Percentiles rank a stretch among this genome's conserved stretches.
These are phyloP conservation scores for Belonocnema kinseyi DNA, from an alignment of 1,140 invertebrate species.

Conservation along the genomic window DNA sequence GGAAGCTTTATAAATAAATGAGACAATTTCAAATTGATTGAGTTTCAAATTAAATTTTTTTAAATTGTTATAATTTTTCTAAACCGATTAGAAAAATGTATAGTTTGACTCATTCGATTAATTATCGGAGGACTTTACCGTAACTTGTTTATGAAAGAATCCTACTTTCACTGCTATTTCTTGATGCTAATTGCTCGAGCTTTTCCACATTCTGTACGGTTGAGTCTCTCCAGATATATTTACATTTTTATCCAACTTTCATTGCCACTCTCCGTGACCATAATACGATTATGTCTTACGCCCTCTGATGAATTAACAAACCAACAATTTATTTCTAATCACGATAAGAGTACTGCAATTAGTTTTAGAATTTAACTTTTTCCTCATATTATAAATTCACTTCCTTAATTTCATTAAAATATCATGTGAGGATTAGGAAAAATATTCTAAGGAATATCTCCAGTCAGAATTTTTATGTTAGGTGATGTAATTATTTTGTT, in stretches of 20 bases:
- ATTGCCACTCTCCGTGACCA: conserved; percentile 53
- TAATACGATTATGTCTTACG: conserved; percentile 36
- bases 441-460: too few species aligned
- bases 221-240: conserved; percentile 51
- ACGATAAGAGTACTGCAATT: not conserved
- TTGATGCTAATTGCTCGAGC: conserved; percentile 58
- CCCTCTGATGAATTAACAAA: not conserved
- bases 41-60: too few species aligned
- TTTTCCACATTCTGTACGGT: conserved; percentile 44
- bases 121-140: conserved; percentile 20
- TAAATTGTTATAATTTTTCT: not conserved
- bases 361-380: conserved; percentile 6
- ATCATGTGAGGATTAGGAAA: too few species aligned
- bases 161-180: conserved; percentile 65
- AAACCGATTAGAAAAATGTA: not conserved
- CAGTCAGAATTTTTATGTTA: too few species aligned
- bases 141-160: conserved; percentile 28
- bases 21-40: too few species aligned
- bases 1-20: too few species aligned
- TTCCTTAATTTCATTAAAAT: too few species aligned
- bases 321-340: not conserved
- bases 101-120: conserved; percentile 7
- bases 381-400: not conserved
- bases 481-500: too few species aligned
- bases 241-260: conserved; percentile 65